Base-by-base conservation (phyloP, 2,888 invertebrate genomes). In the Cistogaster globosa region DNA sequence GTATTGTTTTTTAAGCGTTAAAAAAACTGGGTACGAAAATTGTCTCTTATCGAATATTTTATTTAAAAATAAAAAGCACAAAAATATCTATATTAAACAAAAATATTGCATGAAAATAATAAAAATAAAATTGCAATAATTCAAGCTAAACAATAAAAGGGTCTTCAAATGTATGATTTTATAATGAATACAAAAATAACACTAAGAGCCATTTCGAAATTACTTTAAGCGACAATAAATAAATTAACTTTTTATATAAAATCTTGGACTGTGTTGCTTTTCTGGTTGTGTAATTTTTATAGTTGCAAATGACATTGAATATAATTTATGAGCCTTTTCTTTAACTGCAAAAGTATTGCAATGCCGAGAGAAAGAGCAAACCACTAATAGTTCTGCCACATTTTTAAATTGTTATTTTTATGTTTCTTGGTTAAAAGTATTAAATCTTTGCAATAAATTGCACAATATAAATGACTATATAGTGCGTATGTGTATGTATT, bases 401-500 rank as follows among this genome's bases (percentile, higher is more conserved):
- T 62, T 62, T 3, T 12, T 36, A 11, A 38, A 18, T 38, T 18
- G 11, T 62, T 62, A 38, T 42, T 38, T 22, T 57, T 26, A 18
- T 22, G 20, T 62, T 62, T 38, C 20, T 38, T 38, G 12, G 20
- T 20, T 18, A 53, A 18, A 4, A 20, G 18, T 32, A 53, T 53
- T 67, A 32, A 67, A 67, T 32, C 51, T 26, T 67, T 51, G 32
- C 53, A 51, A 53, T 67, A 51, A 51, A 32, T 18, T 51, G 53
- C 51, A 62, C 62, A 62, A 62, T 58, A 58, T 58, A 36, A 58
- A 58, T 58, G 36, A 58, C n/a, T 48, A n/a, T 48, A 14, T 48
- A 16, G 4, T 48, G 5, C n/a, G 45, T 48, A 14, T 2, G 6
- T 48, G 6, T 48, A 48, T 16, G 14, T 48, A 48, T 48, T 4